Base-by-base conservation (phyloP, 30 jellyfish, hydroid and myxozoan species). In the Aurelia coerulea region DNA sequence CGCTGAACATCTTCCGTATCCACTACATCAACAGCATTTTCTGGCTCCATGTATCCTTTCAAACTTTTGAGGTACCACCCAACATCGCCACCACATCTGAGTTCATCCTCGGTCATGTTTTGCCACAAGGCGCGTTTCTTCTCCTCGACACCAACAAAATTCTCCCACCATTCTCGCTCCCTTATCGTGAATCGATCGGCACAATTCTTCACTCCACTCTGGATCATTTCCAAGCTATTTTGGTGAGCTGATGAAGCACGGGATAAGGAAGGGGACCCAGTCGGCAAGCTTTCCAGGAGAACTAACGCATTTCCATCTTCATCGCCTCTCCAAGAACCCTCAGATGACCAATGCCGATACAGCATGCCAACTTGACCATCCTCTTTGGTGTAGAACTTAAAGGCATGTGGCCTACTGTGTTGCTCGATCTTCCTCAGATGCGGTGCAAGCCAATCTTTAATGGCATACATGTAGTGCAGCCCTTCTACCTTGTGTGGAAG, bases 331-430 rank as follows among this genome's bases (percentile, higher is more conserved):
- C 69, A 59, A 59, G 19, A 17, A 15, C 69, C 69, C 31, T 19
- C 31, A 59, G 74, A 64, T 1, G 74, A 64, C 74, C 74, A 64
- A 34, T 64, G 74, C 7, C 74, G 34, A 64, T 64, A 64, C 74
- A 35, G 35, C 74, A 64, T 64, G 74, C 34, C 34, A 41, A 34
- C 74, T n/a, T 64, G 32, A 6, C 34, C 34, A 64, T 64, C 35
- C 15, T 13, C 34, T 13, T 13, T 18, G 10, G 15, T 35, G 16
- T 18, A 13, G 1, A 70, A 70, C 65, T 70, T 70, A 46, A 70
- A 70, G 67, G 81, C 81, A 70, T 70, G 81, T 15, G 81, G 81
- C 17, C 81, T 49, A 70, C 64, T 70, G 81, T 70, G 81, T 9
- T 11, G 64, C 62, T 39, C 19, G 33, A 35, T n/a, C 33, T 67